phyloP scores from a whole-genome alignment of 2,888 invertebrate genomes.

The Agapostemon virescens region DNA sequence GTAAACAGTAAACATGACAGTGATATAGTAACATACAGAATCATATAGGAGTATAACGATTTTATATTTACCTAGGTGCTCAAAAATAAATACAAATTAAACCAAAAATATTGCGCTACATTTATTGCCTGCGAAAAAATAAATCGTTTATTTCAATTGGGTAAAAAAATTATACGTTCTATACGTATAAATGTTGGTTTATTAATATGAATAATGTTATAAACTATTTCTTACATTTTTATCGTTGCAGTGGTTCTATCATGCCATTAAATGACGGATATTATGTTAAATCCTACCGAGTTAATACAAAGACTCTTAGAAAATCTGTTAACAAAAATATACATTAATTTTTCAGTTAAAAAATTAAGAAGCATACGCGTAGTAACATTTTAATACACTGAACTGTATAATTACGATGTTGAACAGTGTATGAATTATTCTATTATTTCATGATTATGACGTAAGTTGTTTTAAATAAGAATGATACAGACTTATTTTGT shows the following conservation, averaged over 20 bases:
- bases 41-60: conserved; percentile 74
- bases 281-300: conserved; percentile 52
- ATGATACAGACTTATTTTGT: conserved; percentile 31
- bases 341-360: conserved; percentile 56
- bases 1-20: conserved; percentile 72
- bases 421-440: conserved; percentile 44
- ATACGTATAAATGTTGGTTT: conserved; percentile 70
- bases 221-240: conserved; percentile 69
- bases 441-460: conserved; percentile 37
- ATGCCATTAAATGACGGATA: conserved; percentile 67
- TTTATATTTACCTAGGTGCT: conserved; percentile 78
- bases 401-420: conserved; percentile 30
- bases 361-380: conserved; percentile 57
- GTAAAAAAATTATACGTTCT: conserved; percentile 47
- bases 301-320: conserved; percentile 61
- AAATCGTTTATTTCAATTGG: conserved; percentile 6
- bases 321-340: conserved; percentile 64
- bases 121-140: conserved; percentile 2
- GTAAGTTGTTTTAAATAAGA: conserved; percentile 41
- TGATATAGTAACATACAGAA: conserved; percentile 76
- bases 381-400: conserved; percentile 42
- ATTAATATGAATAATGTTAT: conserved; percentile 68
- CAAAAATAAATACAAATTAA: conserved; percentile 73
- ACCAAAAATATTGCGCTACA: conserved; percentile 27
- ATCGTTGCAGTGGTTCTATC: conserved; percentile 67